Evolutionary conservation across 2,113 vertebrate species (phyloP), one percentile per base, ranked within the genome.

Genomic region (Calidris pygmaea): DNA sequence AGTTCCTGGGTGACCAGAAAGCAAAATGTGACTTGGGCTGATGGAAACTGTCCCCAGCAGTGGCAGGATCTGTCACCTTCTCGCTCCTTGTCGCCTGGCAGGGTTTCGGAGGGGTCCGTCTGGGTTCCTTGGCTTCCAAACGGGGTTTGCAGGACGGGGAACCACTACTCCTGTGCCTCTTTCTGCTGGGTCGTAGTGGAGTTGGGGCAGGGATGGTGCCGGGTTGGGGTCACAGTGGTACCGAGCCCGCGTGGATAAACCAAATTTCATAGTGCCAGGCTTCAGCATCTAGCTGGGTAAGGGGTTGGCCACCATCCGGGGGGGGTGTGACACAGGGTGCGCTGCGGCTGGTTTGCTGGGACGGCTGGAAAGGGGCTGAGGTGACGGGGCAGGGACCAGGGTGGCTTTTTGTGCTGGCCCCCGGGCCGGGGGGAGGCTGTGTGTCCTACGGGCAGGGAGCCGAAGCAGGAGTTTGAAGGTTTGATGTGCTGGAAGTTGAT

Each of bases 41-140:
- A 0, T 18, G 73, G 76, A 13, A 22, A 19, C 11, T 9, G 30
- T 32, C 68, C 81, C 47, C 1, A 0, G 65, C 34, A 10, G n/a
- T 7, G 87, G 29, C 84, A 35, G 85, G 35, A 9, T 23, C 43
- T 0, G 2, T 47, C 62, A 4, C 56, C 48, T 14, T 4, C 88
- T 83, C 21, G 1, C 74, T 30, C 5, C 0, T 3, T 0, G 1
- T 48, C 4, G 0, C 66, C 10, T 2, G 1, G 68, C 13, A 1
- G 67, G 34, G 19, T 12, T 10, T 4, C 74, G 0, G 45, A 9
- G 37, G 55, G 29, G 3, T 7, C 5, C 23, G 0, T 2, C 94
- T 30, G 9, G 0, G 43, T 0, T 75, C 60, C 34, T 19, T 1
- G 56, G 14, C 26, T 86, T 35, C 30, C 55, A 0, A 22, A 52